Conservation (phyloP, 2,888 invertebrate species). For the Xanthorhoe spadicearia region DNA sequence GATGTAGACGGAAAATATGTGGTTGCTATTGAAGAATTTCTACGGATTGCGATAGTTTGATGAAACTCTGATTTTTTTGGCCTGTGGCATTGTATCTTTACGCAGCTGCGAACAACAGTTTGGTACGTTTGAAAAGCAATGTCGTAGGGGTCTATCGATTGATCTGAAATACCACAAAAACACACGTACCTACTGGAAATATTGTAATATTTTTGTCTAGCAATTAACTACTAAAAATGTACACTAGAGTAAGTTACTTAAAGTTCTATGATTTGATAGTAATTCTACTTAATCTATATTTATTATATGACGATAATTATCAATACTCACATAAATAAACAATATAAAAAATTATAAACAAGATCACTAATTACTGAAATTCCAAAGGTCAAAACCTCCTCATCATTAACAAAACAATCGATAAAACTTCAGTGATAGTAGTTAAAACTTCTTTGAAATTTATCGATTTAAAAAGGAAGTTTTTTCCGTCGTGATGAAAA, state of each 20-base stretch:
- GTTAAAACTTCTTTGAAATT: constrained; percentile 36
- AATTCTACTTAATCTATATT: too few species aligned
- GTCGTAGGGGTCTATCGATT: too few species aligned
- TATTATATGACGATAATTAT: too few species aligned
- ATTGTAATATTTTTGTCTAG: too few species aligned
- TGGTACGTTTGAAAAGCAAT: background rate
- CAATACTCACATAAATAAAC: too few species aligned
- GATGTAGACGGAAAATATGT: constrained; percentile 50
- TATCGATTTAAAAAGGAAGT: constrained; percentile 31
- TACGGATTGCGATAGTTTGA: constrained; percentile 21
- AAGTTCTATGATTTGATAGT: too few species aligned
- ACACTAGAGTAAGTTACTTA: too few species aligned
- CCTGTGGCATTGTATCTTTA: background rate
- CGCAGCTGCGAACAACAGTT: background rate
- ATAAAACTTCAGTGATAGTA: constrained; percentile 28
- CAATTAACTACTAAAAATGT: too few species aligned
- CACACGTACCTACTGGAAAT: too few species aligned
- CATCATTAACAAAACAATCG: constrained; percentile 23
- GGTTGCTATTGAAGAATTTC: constrained; percentile 37
- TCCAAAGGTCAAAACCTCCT: background rate
- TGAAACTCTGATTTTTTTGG: constrained; percentile 11
- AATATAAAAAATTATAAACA: background rate
- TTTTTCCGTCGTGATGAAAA: background rate
- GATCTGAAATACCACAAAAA: too few species aligned
- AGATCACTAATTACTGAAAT: background rate